Percentiles rank a stretch among this genome's conserved stretches.
Conservation (phyloP, 2,797 vertebrate genomes). For the Limnodromus scolopaceus region DNA sequence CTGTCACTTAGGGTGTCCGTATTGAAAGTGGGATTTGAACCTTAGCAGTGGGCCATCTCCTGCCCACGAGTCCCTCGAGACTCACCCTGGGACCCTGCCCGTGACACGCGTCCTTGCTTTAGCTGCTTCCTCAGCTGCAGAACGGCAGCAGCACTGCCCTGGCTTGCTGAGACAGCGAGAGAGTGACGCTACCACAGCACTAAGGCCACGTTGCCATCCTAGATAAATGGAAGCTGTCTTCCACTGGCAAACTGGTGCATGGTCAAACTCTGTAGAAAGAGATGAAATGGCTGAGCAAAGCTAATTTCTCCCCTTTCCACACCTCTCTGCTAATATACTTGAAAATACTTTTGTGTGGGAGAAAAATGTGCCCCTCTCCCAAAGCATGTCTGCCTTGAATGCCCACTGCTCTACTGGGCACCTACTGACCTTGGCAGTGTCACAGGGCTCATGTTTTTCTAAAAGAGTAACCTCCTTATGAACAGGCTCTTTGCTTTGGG, state of each 20-base stretch:
- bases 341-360: not conserved
- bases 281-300: not conserved
- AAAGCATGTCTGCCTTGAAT: not conserved
- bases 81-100: not conserved
- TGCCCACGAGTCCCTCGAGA: not conserved
- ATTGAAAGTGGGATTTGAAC: not conserved
- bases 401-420: not conserved
- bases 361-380: not conserved
- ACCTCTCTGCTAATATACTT: not conserved
- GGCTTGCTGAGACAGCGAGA: fast-evolving
- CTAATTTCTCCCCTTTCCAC: not conserved
- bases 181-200: not conserved
- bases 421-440: conserved; percentile 38
- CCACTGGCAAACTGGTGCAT: not conserved
- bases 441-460: conserved; percentile 41
- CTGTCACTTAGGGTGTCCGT: too few species aligned
- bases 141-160: not conserved
- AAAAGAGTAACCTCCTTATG: conserved; percentile 46
- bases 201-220: not conserved
- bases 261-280: not conserved
- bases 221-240: not conserved
- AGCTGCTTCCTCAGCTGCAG: not conserved
- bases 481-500: conserved; percentile 49
- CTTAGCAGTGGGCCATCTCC: too few species aligned
- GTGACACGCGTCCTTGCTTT: not conserved